phyloP scores from a whole-genome alignment of 2,797 vertebrate species.

The Fundulus diaphanus region DNA sequence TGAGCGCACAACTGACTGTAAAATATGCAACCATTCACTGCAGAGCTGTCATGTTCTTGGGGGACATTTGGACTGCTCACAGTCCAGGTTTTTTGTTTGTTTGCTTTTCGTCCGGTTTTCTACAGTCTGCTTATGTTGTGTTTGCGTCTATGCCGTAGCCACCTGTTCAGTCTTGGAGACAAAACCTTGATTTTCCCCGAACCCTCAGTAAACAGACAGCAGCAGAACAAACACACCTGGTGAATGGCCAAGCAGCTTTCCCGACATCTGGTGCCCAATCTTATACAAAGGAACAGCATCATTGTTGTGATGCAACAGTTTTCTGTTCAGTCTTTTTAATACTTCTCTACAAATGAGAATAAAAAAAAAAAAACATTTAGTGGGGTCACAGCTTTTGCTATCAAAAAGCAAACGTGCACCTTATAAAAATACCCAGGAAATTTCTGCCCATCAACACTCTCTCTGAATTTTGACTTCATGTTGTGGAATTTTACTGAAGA shows the following conservation, averaged over 20 bases:
- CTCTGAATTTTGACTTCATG: background rate
- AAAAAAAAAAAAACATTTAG: background rate
- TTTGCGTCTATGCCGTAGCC: slow-evolving; percentile 1
- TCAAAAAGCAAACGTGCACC: background rate
- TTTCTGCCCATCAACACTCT: background rate
- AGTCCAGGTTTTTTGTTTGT: too few species aligned
- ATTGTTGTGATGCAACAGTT: background rate
- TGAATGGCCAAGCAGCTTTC: background rate
- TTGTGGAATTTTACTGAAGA: background rate
- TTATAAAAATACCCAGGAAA: background rate
- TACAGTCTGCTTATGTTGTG: background rate
- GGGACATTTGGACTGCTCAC: background rate
- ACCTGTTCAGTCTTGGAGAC: slow-evolving; percentile 18
- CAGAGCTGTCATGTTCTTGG: background rate
- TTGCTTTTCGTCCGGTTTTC: background rate
- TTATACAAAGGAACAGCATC: background rate
- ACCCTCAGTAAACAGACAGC: slow-evolving; percentile 19
- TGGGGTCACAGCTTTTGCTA: background rate
- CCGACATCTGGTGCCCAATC: background rate
- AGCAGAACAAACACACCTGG: slow-evolving; percentile 12
- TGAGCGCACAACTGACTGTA: slow-evolving; percentile 3
- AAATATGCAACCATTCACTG: slow-evolving; percentile 8
- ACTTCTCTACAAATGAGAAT: background rate
- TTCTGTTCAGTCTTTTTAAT: background rate
- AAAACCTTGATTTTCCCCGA: slow-evolving; percentile 16